Percentiles rank a stretch among this genome's conserved stretches.
These are phyloP conservation scores for Ryuthela nishihirai DNA, from an alignment of 2,888 invertebrate genomes.

Conservation along the genomic window DNA sequence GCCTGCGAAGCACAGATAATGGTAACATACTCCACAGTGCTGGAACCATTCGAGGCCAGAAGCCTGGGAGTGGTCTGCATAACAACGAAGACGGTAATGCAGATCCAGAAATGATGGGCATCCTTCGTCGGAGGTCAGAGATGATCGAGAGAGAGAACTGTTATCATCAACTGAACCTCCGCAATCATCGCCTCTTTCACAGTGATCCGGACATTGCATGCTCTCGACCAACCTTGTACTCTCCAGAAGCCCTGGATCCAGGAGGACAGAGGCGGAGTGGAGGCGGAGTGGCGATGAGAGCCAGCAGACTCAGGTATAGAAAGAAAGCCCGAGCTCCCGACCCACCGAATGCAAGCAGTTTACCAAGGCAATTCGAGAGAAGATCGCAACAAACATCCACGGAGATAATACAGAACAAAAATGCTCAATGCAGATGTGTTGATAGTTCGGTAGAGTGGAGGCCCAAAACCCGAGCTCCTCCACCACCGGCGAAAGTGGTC, in stretches of 20 bases:
- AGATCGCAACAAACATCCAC: background rate
- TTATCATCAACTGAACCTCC: constrained; percentile 14
- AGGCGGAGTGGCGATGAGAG: constrained; percentile 7
- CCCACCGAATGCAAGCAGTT: constrained; percentile 13
- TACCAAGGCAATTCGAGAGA: constrained; percentile 2
- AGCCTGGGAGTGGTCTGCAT: background rate
- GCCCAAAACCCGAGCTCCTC: constrained; percentile 16
- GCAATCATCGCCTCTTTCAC: constrained; percentile 24
- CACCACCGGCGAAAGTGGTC: constrained; percentile 13
- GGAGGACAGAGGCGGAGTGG: constrained; percentile 1
- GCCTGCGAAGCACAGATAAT: constrained; percentile 29
- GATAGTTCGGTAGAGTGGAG: background rate
- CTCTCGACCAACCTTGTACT: background rate
- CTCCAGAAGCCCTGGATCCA: background rate
- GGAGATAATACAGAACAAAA: background rate
- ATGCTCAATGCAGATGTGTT: background rate
- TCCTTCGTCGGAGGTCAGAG: constrained; percentile 10
- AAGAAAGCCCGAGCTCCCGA: constrained; percentile 21
- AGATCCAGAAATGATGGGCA: constrained; percentile 19
- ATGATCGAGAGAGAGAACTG: constrained; percentile 18
- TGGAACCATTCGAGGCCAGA: constrained; percentile 22
- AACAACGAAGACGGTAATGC: background rate
- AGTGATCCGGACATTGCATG: constrained; percentile 26
- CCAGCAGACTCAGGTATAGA: constrained; percentile 24
- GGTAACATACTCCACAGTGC: constrained; percentile 25